Conservation (phyloP, 2,888 invertebrate species). For the Geotrupes spiniger region DNA sequence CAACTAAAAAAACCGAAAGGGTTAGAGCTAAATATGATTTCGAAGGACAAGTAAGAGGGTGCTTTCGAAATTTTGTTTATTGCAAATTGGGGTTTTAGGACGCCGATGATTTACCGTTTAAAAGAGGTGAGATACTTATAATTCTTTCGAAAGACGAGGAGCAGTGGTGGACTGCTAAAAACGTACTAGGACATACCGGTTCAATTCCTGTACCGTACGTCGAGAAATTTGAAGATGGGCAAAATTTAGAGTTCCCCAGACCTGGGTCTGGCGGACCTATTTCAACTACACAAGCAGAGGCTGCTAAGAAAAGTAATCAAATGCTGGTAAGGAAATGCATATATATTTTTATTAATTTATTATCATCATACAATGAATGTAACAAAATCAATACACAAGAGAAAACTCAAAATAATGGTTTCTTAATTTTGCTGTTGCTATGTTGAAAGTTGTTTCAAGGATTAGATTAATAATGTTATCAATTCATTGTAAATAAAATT, state of each 20-base stretch:
- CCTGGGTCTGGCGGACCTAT: conserved; percentile 47
- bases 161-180: conserved; percentile 98
- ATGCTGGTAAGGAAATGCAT: conserved; percentile 43
- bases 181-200: conserved; percentile 81
- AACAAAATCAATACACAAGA: too few species aligned
- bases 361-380: background rate
- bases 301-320: conserved; percentile 47
- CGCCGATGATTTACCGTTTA: conserved; percentile 92
- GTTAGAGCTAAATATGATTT: conserved; percentile 94
- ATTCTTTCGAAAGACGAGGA: conserved; percentile 94
- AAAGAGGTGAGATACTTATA: conserved; percentile 88
- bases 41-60: conserved; percentile 74
- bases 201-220: conserved; percentile 97
- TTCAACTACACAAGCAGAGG: conserved; percentile 42
- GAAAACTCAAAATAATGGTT: background rate
- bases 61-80: background rate
- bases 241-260: conserved; percentile 45
- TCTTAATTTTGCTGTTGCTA: background rate
- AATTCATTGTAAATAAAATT: too few species aligned
- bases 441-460: too few species aligned
- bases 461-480: too few species aligned
- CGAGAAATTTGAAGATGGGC: conserved; percentile 62
- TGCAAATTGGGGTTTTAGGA: conserved; percentile 60
- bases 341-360: background rate
- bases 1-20: conserved; percentile 72